Evolutionary conservation across 1,140 invertebrate species (phyloP).

Genomic region (Apis cerana): DNA sequence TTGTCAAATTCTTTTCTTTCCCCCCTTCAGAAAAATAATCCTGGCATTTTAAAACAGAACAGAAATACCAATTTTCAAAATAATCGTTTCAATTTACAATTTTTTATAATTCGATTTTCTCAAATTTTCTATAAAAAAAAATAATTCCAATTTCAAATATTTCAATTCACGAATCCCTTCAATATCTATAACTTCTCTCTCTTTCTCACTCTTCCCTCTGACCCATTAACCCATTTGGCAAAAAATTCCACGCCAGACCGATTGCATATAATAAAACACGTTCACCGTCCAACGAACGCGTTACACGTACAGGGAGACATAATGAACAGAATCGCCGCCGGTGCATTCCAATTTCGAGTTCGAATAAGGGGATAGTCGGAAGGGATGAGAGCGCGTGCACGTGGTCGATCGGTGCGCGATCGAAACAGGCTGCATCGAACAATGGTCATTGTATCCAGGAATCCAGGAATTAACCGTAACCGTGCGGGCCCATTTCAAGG

Average conservation of each 20-base stretch:
- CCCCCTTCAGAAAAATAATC: no score
- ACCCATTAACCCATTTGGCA: neutral
- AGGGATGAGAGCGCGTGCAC: slow-evolving; percentile 9
- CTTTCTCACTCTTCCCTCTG: neutral
- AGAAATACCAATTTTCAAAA: no score
- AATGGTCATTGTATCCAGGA: slow-evolving; percentile 43
- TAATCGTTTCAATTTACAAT: no score
- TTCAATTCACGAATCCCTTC: no score
- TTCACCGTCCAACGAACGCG: neutral
- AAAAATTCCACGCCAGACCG: neutral
- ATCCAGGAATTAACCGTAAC: slow-evolving; percentile 41
- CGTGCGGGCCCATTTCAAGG: slow-evolving; percentile 41
- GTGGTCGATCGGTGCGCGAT: slow-evolving; percentile 18
- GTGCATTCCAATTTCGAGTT: slow-evolving; percentile 26
- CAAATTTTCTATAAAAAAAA: no score
- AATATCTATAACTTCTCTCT: no score
- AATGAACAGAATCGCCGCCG: slow-evolving; percentile 33
- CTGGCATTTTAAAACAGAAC: no score
- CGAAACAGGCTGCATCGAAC: slow-evolving; percentile 26
- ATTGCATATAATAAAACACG: neutral
- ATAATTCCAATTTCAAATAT: no score
- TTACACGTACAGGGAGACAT: neutral
- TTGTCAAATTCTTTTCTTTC: no score
- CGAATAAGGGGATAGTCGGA: neutral
- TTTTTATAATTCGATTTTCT: no score